Evolutionary conservation across 2,797 vertebrate genomes (phyloP).

Genomic region (Megaceryle alcyon): DNA sequence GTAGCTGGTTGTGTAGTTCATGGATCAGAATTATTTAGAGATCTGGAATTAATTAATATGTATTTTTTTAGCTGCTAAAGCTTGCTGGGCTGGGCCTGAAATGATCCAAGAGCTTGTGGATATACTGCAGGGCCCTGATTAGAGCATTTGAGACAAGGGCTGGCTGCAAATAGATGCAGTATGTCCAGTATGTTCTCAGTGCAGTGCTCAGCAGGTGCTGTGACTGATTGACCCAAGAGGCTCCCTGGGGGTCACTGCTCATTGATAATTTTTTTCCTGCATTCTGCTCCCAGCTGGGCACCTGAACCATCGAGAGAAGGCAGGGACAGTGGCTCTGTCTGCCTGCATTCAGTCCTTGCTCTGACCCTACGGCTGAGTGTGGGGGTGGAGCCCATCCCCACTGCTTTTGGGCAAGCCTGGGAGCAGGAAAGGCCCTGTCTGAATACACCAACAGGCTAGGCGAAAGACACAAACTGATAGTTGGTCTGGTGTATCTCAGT

Average conservation of each 20-base stretch:
- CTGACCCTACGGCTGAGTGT: background rate
- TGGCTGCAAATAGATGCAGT: background rate
- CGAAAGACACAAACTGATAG: background rate
- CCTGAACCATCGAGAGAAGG: background rate
- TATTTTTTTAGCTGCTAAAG: background rate
- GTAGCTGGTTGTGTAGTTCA: background rate
- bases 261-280: background rate
- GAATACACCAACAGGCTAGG: background rate
- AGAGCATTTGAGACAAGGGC: background rate
- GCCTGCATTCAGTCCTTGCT: background rate
- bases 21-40: background rate
- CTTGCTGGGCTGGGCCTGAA: background rate
- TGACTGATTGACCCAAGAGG: background rate
- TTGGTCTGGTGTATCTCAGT: background rate
- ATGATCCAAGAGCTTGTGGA: background rate
- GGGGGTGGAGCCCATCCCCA: background rate
- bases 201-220: background rate
- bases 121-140: background rate
- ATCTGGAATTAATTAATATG: background rate
- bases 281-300: background rate
- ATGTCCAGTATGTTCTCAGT: background rate
- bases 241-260: background rate
- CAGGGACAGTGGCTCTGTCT: rapidly evolving
- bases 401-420: background rate
- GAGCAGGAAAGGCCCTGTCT: background rate